Base-by-base conservation (phyloP, 2,797 vertebrate species). In the Argentina silus region DNA sequence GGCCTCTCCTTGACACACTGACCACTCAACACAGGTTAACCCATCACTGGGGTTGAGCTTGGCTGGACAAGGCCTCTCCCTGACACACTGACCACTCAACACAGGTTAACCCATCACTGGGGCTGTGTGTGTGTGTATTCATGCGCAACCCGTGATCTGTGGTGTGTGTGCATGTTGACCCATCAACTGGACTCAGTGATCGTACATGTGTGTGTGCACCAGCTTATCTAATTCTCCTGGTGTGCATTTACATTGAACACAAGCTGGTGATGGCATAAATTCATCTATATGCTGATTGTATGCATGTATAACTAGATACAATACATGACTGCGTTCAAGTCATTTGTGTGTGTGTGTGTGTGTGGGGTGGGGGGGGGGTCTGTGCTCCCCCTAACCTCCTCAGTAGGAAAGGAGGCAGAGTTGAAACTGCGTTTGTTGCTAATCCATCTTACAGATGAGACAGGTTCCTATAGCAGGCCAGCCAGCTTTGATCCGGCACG, bases 401-500 rank as follows among this genome's bases (percentile, higher is more conserved):
- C 74, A 76, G 73, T 62, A 67, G 70, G 75, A 75, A 74, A 70
- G n/a, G 73, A 76, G 42, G 75, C 72, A 27, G 10, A 74, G 67
- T 51, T 51, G 6, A 68, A 67, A 80, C 70, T 73, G 73, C 79
- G 70, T 88, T 65, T 88, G 85, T 83, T 60, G 10, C 86, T 93
- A 93, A 94, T 94, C 92, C 91, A 74, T 75, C 87, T 87, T 77
- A 83, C 81, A 83, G 81, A 86, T 77, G 83, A 84, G 88, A 85
- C 78, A 80, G 88, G 27, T 79, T 82, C 85, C 84, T 84, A 85
- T 83, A 87, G 77, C 73, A 71, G 76, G 71, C 27, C 27, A 77
- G 72, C 78, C 64, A 67, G 81, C 93, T 93, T 92, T 93, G 91
- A 94, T 93, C 89, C 88, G 78, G 78, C 71, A 85, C 78, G 86